These are phyloP conservation scores for Hemicordylus capensis DNA, from an alignment of 2,113 vertebrate genomes.

Conservation along the genomic window DNA sequence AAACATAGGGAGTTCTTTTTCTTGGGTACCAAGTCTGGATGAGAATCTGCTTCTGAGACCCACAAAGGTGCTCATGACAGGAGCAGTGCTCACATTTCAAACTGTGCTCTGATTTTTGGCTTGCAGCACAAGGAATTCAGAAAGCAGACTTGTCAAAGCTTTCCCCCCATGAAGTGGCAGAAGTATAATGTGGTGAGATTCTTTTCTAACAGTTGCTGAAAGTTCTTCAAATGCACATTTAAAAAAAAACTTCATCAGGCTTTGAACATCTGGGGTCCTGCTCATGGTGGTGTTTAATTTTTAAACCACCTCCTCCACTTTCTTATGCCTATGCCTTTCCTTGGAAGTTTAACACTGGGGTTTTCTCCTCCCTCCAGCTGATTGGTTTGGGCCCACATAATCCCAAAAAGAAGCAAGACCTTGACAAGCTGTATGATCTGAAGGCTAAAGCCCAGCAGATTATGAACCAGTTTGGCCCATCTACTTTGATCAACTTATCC, in stretches of 20 bases:
- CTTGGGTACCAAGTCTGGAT: too few relatives aligned
- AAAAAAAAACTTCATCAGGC: background rate
- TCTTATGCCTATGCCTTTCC: background rate
- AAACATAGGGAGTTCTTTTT: background rate
- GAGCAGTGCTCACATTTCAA: background rate
- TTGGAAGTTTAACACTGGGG: background rate
- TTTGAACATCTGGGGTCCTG: accelerated
- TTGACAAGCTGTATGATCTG: constrained; percentile 79
- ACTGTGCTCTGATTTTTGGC: background rate
- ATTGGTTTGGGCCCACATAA: constrained; percentile 78
- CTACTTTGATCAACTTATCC: constrained; percentile 84
- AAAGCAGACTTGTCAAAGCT: background rate
- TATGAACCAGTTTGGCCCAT: constrained; percentile 88
- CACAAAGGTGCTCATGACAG: background rate
- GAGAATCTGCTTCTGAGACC: too few relatives aligned
- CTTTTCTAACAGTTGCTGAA: background rate
- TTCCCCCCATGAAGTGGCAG: background rate
- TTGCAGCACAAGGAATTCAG: background rate
- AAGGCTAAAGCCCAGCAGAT: constrained; percentile 82
- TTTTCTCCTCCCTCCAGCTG: constrained; percentile 67
- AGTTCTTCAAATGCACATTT: background rate
- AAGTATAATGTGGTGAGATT: background rate
- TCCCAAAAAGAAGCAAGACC: constrained; percentile 77
- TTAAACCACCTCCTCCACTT: background rate
- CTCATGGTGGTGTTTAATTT: accelerated